phyloP scores from a whole-genome alignment of 2,113 vertebrate species.

The Dasypus novemcinctus region DNA sequence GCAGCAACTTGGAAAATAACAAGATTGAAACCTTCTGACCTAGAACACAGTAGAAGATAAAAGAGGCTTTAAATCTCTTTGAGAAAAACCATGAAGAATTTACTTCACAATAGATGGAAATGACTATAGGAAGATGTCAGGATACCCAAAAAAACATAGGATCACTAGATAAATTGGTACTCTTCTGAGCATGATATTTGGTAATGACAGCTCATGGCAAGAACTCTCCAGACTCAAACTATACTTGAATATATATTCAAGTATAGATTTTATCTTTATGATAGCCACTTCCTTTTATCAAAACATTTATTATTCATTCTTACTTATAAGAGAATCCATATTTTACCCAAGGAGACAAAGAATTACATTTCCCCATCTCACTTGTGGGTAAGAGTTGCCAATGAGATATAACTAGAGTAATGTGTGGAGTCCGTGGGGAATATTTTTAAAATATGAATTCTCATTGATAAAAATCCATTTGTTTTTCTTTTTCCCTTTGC shows the following conservation, averaged over 20 bases:
- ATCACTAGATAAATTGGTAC: neutral
- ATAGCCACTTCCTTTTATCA: neutral
- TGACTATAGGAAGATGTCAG: neutral
- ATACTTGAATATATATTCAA: neutral
- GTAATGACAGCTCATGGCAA: neutral
- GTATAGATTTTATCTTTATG: neutral
- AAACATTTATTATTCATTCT: neutral
- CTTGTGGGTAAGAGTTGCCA: neutral
- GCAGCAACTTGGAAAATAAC: neutral
- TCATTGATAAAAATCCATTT: neutral
- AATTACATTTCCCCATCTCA: neutral
- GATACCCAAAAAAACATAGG: neutral
- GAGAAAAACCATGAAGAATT: neutral
- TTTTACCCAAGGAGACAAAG: neutral
- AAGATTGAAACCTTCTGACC: neutral
- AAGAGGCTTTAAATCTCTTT: neutral
- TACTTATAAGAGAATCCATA: neutral
- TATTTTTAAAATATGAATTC: neutral
- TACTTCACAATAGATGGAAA: neutral
- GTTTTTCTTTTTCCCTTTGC: neutral
- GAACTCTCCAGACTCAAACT: neutral
- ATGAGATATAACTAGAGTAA: neutral
- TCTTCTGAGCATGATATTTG: neutral
- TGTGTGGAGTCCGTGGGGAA: neutral
- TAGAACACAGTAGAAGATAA: neutral